Conservation (phyloP, 2,113 vertebrate species). For the Cyanoderma ruficeps region DNA sequence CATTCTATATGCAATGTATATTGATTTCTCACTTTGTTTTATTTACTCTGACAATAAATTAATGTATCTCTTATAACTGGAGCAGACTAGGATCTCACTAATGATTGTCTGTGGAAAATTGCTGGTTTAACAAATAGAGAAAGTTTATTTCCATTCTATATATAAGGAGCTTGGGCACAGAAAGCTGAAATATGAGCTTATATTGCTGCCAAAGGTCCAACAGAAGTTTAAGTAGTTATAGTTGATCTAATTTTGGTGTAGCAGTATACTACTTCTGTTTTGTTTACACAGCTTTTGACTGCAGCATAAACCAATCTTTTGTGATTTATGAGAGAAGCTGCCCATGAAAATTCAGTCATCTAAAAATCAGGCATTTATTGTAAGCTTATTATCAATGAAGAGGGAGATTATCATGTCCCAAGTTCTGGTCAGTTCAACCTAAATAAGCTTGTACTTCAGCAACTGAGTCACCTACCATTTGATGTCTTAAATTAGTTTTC, state of each 20-base stretch:
- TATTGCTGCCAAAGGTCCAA: not conserved
- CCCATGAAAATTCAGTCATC: not conserved
- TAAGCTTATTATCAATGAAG: not conserved
- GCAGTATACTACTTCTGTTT: not conserved
- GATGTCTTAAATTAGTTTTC: not conserved
- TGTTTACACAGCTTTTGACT: not conserved
- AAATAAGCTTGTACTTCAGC: not conserved
- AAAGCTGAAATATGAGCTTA: not conserved
- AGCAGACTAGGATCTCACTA: not conserved
- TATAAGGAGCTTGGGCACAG: not conserved
- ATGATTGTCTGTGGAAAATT: not conserved
- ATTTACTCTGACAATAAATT: not conserved
- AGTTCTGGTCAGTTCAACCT: not conserved
- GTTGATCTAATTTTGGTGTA: not conserved
- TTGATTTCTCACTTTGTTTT: not conserved
- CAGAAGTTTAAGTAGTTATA: not conserved
- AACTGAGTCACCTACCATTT: not conserved
- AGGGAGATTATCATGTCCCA: not conserved
- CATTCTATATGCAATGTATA: not conserved
- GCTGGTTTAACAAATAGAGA: not conserved
- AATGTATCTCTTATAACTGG: not conserved
- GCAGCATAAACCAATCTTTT: not conserved
- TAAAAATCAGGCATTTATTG: not conserved
- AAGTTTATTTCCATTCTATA: not conserved
- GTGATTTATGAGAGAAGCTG: not conserved